phyloP scores from a whole-genome alignment of 2,797 vertebrate genomes.

The Cyprinodon diabolis region DNA sequence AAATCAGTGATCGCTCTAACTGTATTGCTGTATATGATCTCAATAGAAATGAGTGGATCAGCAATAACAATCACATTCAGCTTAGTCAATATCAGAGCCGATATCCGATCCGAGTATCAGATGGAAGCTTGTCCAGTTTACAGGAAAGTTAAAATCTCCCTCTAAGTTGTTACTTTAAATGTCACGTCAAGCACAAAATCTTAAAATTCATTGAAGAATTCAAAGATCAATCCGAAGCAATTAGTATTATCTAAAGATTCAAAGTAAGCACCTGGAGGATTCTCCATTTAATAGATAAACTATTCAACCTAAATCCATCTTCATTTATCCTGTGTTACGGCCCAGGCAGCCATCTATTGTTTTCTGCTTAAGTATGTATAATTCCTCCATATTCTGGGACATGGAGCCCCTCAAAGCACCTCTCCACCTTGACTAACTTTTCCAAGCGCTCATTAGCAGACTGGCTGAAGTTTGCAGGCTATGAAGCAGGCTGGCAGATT shows the following conservation, averaged over 20 bases:
- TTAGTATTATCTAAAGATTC: not conserved
- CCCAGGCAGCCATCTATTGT: conserved; percentile 53
- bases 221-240: not conserved
- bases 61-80: too few species aligned
- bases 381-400: conserved; percentile 55
- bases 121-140: not conserved
- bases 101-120: too few species aligned
- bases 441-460: conserved; percentile 74
- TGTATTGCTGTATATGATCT: too few species aligned
- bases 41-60: too few species aligned
- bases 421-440: conserved; percentile 78
- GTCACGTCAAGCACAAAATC: too few species aligned
- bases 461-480: conserved; percentile 72
- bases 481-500: conserved; percentile 67
- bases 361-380: conserved; percentile 59
- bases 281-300: conserved; percentile 23
- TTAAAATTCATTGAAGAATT: not conserved
- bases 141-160: not conserved
- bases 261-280: not conserved
- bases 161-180: not conserved
- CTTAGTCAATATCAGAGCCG: too few species aligned
- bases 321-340: conserved; percentile 32
- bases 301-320: conserved; percentile 9
- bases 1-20: too few species aligned
- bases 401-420: conserved; percentile 69